These are phyloP conservation scores for Drosophila paulistorum DNA, from an alignment of 1,140 invertebrate genomes.

Conservation along the genomic window DNA sequence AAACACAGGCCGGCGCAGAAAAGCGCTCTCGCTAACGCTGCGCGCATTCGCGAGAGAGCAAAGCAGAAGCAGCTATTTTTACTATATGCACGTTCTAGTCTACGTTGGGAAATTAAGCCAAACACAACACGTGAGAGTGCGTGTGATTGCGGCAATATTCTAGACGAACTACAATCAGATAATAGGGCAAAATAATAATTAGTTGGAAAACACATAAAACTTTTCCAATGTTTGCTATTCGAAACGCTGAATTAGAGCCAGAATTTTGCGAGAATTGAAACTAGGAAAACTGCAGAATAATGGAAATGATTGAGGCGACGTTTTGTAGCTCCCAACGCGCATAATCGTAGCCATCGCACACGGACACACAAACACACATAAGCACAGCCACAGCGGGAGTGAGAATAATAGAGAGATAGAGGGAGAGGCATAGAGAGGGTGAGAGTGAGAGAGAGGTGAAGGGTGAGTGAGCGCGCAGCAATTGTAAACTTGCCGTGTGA, in stretches of 20 bases:
- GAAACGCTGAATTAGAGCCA: neutral
- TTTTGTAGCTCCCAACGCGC: slow-evolving; percentile 71
- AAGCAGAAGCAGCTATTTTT: slow-evolving; percentile 69
- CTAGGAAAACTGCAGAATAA: slow-evolving; percentile 26
- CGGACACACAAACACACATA: slow-evolving; percentile 34
- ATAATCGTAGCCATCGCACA: slow-evolving; percentile 75
- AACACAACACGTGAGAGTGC: slow-evolving; percentile 34
- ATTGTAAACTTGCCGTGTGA: slow-evolving; percentile 51
- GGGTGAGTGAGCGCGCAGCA: slow-evolving; percentile 54
- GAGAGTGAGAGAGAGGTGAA: slow-evolving; percentile 20
- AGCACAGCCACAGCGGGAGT: slow-evolving; percentile 11
- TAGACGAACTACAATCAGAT: slow-evolving; percentile 12
- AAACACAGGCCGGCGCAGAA: slow-evolving; percentile 45
- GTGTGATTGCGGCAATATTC: slow-evolving; percentile 11
- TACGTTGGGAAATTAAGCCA: slow-evolving; percentile 39
- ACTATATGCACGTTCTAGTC: slow-evolving; percentile 50
- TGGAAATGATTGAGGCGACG: slow-evolving; percentile 48
- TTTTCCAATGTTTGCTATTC: neutral
- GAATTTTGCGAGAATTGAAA: neutral
- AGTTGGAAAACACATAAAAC: neutral
- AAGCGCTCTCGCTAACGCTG: slow-evolving; percentile 58
- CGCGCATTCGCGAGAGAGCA: slow-evolving; percentile 71
- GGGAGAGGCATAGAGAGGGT: slow-evolving; percentile 14
- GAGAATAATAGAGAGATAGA: slow-evolving; percentile 34
- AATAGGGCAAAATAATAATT: slow-evolving; percentile 1